Conservation (phyloP, 2,888 invertebrate species). For the Drosophila bunnanda region DNA sequence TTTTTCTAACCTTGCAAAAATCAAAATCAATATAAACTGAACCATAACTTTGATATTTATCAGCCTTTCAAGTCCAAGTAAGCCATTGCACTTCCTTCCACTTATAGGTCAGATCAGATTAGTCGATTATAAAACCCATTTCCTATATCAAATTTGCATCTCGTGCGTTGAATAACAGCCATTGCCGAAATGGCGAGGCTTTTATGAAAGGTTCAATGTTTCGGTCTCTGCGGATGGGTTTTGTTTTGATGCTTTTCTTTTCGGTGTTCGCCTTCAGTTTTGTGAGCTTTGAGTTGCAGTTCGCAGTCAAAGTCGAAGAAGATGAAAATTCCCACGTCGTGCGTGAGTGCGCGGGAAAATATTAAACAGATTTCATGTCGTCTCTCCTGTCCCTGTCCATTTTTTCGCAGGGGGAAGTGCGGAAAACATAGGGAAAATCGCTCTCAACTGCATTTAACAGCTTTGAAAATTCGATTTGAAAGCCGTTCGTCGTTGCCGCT, state of each 20-base stretch:
- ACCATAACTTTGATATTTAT: constrained; percentile 5
- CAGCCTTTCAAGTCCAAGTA: background rate
- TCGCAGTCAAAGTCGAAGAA: constrained; percentile 18
- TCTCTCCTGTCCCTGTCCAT: constrained; percentile 18
- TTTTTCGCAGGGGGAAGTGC: constrained; percentile 6
- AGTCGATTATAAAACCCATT: constrained; percentile 35
- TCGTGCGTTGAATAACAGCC: constrained; percentile 39
- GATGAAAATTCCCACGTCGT: constrained; percentile 76
- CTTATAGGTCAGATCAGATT: constrained; percentile 36
- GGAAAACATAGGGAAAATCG: constrained; percentile 44
- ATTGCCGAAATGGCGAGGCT: constrained; percentile 21
- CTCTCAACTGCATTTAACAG: constrained; percentile 70
- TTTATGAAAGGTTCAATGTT: constrained; percentile 41
- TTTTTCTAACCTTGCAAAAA: background rate
- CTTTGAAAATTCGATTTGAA: constrained; percentile 68
- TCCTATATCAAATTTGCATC: constrained; percentile 44
- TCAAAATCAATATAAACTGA: background rate
- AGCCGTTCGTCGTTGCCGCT: constrained; percentile 58
- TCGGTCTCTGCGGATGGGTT: constrained; percentile 28
- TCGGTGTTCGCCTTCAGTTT: constrained; percentile 4
- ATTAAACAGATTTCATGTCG: constrained; percentile 69
- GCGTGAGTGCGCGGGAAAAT: constrained; percentile 74
- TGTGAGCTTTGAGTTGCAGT: constrained; percentile 16
- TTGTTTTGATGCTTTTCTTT: background rate
- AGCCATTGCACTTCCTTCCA: constrained; percentile 36